phyloP scores from a whole-genome alignment of 2,888 invertebrate genomes.

The Lycaena phlaeas region DNA sequence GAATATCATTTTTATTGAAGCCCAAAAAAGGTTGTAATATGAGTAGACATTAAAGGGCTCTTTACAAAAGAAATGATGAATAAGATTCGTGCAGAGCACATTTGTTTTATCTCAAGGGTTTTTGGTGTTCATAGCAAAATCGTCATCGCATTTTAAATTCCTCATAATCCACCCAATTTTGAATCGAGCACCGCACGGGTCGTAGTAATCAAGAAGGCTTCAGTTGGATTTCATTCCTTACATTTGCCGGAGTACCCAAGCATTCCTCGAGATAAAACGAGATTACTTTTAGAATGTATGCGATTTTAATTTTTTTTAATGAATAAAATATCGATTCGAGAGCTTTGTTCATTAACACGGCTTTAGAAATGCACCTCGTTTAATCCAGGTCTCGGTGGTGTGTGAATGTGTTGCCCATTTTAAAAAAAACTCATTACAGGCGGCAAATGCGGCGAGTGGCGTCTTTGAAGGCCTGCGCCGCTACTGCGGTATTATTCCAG shows the following conservation, averaged over 20 bases:
- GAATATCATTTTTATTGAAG: not conserved
- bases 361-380: constrained; percentile 30
- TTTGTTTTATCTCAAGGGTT: constrained; percentile 39
- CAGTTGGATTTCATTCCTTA: constrained; percentile 57
- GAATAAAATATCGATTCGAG: constrained; percentile 23
- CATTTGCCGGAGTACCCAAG: constrained; percentile 40
- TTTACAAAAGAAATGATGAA: constrained; percentile 16
- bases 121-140: constrained; percentile 66
- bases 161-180: constrained; percentile 72
- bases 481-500: constrained; percentile 69
- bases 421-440: constrained; percentile 71
- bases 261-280: constrained; percentile 29
- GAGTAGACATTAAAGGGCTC: constrained; percentile 6
- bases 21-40: not conserved
- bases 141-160: constrained; percentile 68
- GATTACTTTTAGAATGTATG: constrained; percentile 23
- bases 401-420: constrained; percentile 66
- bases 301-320: constrained; percentile 19
- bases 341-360: constrained; percentile 22
- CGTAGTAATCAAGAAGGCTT: constrained; percentile 67
- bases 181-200: constrained; percentile 53
- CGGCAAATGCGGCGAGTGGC: constrained; percentile 60
- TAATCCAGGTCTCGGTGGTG: constrained; percentile 47
- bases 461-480: constrained; percentile 67
- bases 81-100: constrained; percentile 26